These are phyloP conservation scores for Zootermopsis nevadensis DNA, from an alignment of 2,888 invertebrate species.

Conservation along the genomic window DNA sequence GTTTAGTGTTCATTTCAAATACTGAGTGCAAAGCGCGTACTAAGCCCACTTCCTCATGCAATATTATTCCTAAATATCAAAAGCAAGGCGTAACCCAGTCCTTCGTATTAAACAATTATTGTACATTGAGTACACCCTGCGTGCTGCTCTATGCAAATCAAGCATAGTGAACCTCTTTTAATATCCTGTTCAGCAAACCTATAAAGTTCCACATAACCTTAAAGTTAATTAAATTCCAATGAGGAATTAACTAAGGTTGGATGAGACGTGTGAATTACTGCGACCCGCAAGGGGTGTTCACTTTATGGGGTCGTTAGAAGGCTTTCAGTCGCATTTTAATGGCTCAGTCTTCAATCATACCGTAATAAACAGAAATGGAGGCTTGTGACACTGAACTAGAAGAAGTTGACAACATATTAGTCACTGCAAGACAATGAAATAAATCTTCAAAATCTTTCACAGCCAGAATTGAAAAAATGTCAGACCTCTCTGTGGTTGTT, in stretches of 20 bases:
- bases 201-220: slow-evolving; percentile 48
- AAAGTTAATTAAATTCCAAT: slow-evolving; percentile 54
- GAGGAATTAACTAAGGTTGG: slow-evolving; percentile 53
- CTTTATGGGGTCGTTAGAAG: slow-evolving; percentile 46
- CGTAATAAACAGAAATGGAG: slow-evolving; percentile 45
- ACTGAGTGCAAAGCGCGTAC: no score
- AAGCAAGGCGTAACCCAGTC: no score
- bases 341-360: slow-evolving; percentile 44
- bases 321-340: slow-evolving; percentile 44
- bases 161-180: slow-evolving; percentile 46
- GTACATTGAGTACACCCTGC: background rate
- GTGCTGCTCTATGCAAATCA: slow-evolving; percentile 46
- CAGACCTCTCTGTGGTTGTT: no score
- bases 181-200: slow-evolving; percentile 51
- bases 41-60: no score
- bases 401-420: background rate
- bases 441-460: no score
- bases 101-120: background rate
- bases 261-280: slow-evolving; percentile 49
- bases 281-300: slow-evolving; percentile 30
- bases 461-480: no score
- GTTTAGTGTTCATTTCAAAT: no score
- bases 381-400: background rate
- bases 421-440: no score
- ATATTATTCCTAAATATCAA: no score